These are phyloP conservation scores for Phoenoteleia sp. DNA, from an alignment of 2,888 invertebrate species.

Conservation along the genomic window DNA sequence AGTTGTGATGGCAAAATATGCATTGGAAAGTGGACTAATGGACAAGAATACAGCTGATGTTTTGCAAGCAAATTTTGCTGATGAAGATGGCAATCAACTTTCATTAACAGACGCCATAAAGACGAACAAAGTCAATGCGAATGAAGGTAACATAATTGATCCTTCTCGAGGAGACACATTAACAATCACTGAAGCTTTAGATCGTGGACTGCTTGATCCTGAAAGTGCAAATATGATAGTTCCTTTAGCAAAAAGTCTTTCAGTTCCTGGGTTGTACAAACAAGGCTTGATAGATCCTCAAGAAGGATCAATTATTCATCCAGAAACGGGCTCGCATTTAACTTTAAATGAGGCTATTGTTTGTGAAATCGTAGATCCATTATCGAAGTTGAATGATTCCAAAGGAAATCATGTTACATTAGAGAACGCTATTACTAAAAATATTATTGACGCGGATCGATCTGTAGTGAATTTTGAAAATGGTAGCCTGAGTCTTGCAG, in stretches of 20 bases:
- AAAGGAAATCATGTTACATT: conserved; percentile 91
- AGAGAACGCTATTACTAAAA: conserved; percentile 91
- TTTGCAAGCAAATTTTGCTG: conserved; percentile 90
- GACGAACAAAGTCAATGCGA: conserved; percentile 90
- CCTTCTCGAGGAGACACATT: conserved; percentile 93
- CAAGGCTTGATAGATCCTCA: conserved; percentile 94
- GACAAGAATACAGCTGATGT: conserved; percentile 92
- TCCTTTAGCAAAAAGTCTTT: conserved; percentile 93
- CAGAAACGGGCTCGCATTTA: conserved; percentile 94
- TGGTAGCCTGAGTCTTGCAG: conserved; percentile 90
- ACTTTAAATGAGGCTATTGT: conserved; percentile 94
- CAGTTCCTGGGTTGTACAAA: conserved; percentile 93
- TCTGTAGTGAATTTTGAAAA: conserved; percentile 89
- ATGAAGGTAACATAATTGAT: conserved; percentile 93
- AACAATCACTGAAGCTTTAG: conserved; percentile 94
- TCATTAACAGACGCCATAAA: conserved; percentile 93
- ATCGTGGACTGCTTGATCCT: conserved; percentile 93
- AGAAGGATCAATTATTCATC: conserved; percentile 93
- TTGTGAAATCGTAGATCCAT: conserved; percentile 95
- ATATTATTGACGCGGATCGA: conserved; percentile 91
- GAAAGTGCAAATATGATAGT: conserved; percentile 92
- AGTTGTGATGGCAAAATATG: conserved; percentile 92
- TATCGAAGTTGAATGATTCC: conserved; percentile 90
- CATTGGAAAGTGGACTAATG: conserved; percentile 92
- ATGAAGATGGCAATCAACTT: conserved; percentile 88